Conservation (phyloP, 2,113 vertebrate genomes). For the Lepus timidus region DNA sequence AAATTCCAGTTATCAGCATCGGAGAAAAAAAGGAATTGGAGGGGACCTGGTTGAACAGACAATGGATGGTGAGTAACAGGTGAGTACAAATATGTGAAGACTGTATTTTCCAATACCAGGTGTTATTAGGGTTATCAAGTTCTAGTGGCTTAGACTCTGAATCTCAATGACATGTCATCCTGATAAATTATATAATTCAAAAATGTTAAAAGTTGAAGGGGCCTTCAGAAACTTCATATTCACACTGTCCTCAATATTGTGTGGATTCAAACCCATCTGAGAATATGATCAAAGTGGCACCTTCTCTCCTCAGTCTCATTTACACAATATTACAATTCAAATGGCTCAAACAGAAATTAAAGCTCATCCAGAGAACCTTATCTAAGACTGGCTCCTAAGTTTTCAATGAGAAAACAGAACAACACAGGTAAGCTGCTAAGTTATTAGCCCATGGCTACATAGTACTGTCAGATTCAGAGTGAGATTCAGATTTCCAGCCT, state of each 20-base stretch:
- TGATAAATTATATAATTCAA: background rate
- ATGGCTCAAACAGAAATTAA: background rate
- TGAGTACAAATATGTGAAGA: background rate
- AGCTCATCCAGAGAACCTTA: background rate
- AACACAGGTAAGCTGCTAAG: background rate
- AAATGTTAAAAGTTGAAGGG: conserved; percentile 18
- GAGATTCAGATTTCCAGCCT: background rate
- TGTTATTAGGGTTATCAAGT: conserved; percentile 3
- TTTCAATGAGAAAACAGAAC: conserved; percentile 12
- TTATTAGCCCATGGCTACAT: background rate
- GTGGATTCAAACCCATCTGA: background rate
- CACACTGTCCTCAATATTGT: conserved; percentile 10
- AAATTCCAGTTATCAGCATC: background rate
- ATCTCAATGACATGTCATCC: conserved; percentile 35
- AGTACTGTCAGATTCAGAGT: background rate
- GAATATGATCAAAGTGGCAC: background rate
- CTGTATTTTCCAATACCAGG: background rate
- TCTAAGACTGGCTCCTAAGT: background rate
- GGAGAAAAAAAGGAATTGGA: background rate
- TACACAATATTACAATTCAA: background rate
- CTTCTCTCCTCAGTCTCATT: background rate
- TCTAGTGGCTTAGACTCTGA: conserved; percentile 14
- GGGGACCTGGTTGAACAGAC: background rate
- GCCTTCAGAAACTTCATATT: background rate
- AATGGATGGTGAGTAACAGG: background rate